Conservation (phyloP, 2,888 invertebrate genomes). For the Caenorhabditis auriculariae region DNA sequence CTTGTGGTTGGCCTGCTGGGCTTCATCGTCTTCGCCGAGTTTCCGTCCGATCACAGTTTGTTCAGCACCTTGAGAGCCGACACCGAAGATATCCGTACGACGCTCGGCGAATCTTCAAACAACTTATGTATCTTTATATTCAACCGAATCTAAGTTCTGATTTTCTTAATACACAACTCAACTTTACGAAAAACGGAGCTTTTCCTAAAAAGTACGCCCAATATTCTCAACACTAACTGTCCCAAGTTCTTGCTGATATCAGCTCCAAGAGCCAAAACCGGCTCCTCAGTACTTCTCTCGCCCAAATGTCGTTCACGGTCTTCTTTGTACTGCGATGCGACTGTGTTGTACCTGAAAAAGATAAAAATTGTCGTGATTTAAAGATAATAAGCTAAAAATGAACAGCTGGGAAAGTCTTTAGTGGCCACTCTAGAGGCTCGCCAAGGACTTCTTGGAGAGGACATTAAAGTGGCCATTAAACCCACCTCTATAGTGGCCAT, state of each 20-base stretch:
- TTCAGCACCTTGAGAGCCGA: constrained; percentile 78
- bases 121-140: neutral
- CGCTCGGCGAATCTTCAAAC: constrained; percentile 81
- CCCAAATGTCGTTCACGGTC: constrained; percentile 81
- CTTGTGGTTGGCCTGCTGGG: constrained; percentile 37
- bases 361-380: neutral
- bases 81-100: constrained; percentile 99
- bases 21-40: constrained; percentile 68
- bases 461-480: too few relatives aligned
- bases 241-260: constrained; percentile 87
- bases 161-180: neutral
- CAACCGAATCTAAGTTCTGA: too few relatives aligned
- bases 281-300: constrained; percentile 72
- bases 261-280: constrained; percentile 78
- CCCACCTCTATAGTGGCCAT: too few relatives aligned
- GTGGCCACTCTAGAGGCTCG: too few relatives aligned
- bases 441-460: too few relatives aligned
- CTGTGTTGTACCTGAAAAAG: constrained; percentile 58
- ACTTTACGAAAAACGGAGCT: neutral
- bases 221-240: constrained; percentile 9
- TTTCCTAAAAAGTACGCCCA: neutral
- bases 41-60: constrained; percentile 99
- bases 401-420: too few relatives aligned
- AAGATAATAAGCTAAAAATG: neutral
- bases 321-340: constrained; percentile 74